Conservation (phyloP, 2,113 vertebrate genomes). For the Nibea albiflora region DNA sequence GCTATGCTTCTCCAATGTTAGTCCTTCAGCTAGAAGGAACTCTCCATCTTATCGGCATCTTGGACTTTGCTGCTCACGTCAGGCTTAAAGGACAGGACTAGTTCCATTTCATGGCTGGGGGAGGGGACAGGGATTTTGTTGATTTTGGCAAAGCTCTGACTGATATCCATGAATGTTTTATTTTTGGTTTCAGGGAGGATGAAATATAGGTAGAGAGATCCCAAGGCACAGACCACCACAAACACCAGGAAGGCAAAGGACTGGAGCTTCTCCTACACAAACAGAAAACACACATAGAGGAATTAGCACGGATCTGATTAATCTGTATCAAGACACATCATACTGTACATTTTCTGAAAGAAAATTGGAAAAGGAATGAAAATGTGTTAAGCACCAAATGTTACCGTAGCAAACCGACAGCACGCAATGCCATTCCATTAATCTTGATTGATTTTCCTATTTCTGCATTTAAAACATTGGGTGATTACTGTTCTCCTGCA, state of each 20-base stretch:
- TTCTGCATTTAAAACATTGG: slow-evolving; percentile 3
- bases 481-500: slow-evolving; percentile 1
- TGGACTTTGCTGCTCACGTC: slow-evolving; percentile 57
- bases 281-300: slow-evolving; percentile 52
- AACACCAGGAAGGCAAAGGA: slow-evolving; percentile 94
- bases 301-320: neutral
- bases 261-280: slow-evolving; percentile 84
- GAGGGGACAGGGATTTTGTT: slow-evolving; percentile 81
- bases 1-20: neutral
- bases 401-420: neutral
- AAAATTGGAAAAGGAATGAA: neutral
- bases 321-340: neutral
- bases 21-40: slow-evolving; percentile 64
- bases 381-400: neutral
- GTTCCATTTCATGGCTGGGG: slow-evolving; percentile 80
- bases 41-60: slow-evolving; percentile 72
- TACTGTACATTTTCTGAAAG: neutral
- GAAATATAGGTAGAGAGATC: slow-evolving; percentile 87
- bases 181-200: slow-evolving; percentile 97
- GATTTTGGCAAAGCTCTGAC: slow-evolving; percentile 90
- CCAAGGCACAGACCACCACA: slow-evolving; percentile 84
- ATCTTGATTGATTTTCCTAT: neutral
- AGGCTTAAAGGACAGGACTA: slow-evolving; percentile 65
- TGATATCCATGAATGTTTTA: slow-evolving; percentile 93
- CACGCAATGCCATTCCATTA: neutral